phyloP scores from a whole-genome alignment of 2,888 invertebrate species.

The Drosophila neonasuta region DNA sequence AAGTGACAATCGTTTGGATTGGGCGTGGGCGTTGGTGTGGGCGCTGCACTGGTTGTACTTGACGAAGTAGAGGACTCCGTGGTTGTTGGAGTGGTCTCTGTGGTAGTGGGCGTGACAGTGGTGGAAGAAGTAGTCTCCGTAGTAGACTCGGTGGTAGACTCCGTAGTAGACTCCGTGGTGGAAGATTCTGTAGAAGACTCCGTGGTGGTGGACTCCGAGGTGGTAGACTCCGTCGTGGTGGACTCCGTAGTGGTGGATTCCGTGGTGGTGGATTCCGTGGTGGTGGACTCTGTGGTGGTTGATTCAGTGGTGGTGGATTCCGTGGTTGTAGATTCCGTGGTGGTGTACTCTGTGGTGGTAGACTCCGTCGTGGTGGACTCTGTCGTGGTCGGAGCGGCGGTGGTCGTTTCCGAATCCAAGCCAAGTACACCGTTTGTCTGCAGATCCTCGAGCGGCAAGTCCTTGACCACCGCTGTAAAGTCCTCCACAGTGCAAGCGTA shows the following conservation, averaged over 20 bases:
- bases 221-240: constrained; percentile 10
- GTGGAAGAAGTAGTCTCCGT: constrained; percentile 5
- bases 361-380: neutral
- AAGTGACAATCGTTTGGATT: constrained; percentile 59
- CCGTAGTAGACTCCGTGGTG: constrained; percentile 9
- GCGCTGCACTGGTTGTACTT: constrained; percentile 12
- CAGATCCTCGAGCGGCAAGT: constrained; percentile 67
- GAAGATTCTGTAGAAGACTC: neutral
- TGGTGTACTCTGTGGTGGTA: neutral
- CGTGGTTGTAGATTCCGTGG: neutral
- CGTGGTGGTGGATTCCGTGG: constrained; percentile 9
- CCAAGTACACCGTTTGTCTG: constrained; percentile 71
- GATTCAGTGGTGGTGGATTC: neutral
- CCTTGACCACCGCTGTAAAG: constrained; percentile 66
- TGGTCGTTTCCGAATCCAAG: constrained; percentile 43
- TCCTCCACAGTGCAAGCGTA: constrained; percentile 77
- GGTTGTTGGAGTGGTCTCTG: neutral
- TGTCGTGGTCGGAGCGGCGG: constrained; percentile 6
- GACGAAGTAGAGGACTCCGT: constrained; percentile 14
- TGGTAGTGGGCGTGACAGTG: constrained; percentile 8
- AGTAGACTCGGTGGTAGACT: constrained; percentile 4
- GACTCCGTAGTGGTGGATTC: constrained; percentile 8
- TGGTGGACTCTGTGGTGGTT: neutral
- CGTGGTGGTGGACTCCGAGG: constrained; percentile 26
- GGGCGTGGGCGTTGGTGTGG: constrained; percentile 36